Base-by-base conservation (phyloP, 1,140 invertebrate genomes). In the Atta colombica region DNA sequence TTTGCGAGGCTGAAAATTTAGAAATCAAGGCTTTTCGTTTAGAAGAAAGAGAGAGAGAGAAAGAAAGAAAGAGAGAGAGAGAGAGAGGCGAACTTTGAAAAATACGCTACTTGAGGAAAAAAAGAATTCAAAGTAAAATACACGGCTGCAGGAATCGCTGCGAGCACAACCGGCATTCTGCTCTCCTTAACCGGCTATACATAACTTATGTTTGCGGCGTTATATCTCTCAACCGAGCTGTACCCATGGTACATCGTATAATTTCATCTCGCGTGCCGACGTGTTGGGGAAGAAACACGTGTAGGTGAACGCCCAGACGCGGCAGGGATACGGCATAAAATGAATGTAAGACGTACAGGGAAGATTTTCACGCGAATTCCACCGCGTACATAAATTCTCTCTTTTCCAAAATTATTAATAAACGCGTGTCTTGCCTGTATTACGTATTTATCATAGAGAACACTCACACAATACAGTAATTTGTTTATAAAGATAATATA, bases 221-320 rank as follows among this genome's bases (percentile, higher is more conserved):
- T 84, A 63, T 84, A 84, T 75, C 80, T 84, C 69, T 53, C 78
- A 82, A 72, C 39, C 78, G 53, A 28, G 80, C 60, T 66, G 6
- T 75, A 75, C 72, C 39, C 25, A 35, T 74, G 69, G 69, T 84
- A 84, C 69, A 51, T 84, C 80, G 80, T 84, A 84, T 84, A 84
- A 84, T 84, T 84, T 84, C 80, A 75, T 84, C 80, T 84, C n/a
- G 80, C 80, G 69, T 75, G 80, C 55, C 55, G 55, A 75, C 80
- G 55, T 84, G 69, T 84, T 74, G 55, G 80, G 25, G 80, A 84
- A 84, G 80, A 49, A 84, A 84, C 80, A 84, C 80, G 69, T 84
- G 80, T 84, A 84, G 25, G 31, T 51, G 78, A 84, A 39, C 55
- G 39, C 39, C 49, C 53, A 51, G 68, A 84, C 69, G 69, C 80